Conservation (phyloP, 2,797 vertebrate genomes). For the Myiothlypis coronata region DNA sequence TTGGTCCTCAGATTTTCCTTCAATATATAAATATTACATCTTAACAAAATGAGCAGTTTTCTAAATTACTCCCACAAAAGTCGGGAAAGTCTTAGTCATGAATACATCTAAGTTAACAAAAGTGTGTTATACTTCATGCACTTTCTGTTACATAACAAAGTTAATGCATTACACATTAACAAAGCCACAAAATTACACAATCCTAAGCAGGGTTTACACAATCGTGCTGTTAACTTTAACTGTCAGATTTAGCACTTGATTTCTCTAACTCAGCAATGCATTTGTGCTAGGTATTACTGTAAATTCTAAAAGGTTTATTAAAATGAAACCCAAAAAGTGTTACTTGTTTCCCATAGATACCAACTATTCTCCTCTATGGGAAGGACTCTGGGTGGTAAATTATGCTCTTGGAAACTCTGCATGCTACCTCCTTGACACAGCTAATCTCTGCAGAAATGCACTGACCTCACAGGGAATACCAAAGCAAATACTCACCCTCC, state of each 20-base stretch:
- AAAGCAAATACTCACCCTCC: background rate
- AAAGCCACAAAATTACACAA: background rate
- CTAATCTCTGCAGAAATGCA: background rate
- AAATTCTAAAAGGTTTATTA: background rate
- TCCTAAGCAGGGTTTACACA: background rate
- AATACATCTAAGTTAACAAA: background rate
- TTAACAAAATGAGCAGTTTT: background rate
- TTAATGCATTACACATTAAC: background rate
- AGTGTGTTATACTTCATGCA: background rate
- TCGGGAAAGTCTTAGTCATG: background rate
- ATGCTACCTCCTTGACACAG: background rate
- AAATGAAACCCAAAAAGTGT: background rate
- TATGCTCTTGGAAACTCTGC: background rate
- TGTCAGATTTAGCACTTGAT: background rate
- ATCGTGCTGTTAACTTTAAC: background rate
- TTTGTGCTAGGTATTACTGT: background rate
- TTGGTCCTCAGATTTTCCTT: background rate
- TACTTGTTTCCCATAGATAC: background rate
- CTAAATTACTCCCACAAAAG: background rate
- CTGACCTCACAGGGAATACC: background rate
- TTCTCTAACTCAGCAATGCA: background rate
- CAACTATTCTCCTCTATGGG: background rate
- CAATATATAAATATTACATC: background rate
- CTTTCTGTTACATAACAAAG: background rate
- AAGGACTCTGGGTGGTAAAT: conserved; percentile 6